Evolutionary conservation across 2,113 vertebrate species (phyloP).

Genomic region (Rhinopomastus cyanomelas): DNA sequence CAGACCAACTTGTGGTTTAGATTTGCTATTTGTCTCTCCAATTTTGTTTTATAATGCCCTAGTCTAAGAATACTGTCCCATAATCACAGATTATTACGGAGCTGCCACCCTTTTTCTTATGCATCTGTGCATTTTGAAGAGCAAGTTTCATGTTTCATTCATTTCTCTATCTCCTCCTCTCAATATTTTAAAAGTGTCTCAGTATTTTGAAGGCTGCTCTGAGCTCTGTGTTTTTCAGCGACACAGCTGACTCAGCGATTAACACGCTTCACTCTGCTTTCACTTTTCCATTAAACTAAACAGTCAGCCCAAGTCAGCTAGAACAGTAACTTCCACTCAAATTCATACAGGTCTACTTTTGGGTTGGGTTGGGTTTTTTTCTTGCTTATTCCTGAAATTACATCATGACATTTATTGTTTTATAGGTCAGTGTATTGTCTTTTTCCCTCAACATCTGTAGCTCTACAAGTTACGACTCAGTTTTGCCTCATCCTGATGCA

Average conservation of each 20-base stretch:
- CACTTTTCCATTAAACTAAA: not conserved
- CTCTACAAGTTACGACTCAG: constrained; percentile 23
- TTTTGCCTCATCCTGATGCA: not conserved
- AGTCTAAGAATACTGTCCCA: not conserved
- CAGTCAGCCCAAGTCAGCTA: not conserved
- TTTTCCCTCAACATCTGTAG: not conserved
- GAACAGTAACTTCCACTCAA: not conserved
- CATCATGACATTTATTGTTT: not conserved
- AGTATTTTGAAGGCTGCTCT: not conserved
- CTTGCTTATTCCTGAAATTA: not conserved
- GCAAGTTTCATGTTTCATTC: constrained; percentile 11
- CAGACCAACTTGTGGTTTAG: not conserved
- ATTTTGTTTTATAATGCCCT: not conserved
- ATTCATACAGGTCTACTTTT: accelerated
- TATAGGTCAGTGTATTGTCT: not conserved
- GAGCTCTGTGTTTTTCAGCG: not conserved
- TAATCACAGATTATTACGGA: not conserved
- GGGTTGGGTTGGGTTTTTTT: not conserved
- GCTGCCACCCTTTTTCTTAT: not conserved
- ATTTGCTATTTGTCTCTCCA: not conserved
- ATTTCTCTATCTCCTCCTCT: not conserved
- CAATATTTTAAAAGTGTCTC: not conserved
- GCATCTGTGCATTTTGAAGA: constrained; percentile 4
- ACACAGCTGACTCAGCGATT: not conserved
- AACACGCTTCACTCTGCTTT: not conserved